Evolutionary conservation across 2,797 vertebrate genomes (phyloP).

Genomic region (Esox lucius): DNA sequence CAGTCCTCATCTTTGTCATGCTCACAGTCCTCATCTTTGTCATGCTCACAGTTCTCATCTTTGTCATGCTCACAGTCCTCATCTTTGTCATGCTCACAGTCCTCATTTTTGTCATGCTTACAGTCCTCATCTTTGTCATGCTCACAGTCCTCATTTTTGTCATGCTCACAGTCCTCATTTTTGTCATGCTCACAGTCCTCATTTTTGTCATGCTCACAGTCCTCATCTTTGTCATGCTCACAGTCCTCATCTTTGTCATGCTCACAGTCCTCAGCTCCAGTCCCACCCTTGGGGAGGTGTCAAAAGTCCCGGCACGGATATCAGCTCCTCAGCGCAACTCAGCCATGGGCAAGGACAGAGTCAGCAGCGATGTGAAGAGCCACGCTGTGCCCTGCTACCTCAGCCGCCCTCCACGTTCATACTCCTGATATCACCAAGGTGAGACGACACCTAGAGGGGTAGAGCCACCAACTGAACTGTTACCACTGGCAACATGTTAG

Average conservation of each 20-base stretch:
- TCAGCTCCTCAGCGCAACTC: not conserved
- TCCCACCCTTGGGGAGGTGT: constrained; percentile 17
- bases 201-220: too few species aligned
- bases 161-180: too few species aligned
- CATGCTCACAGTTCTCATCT: too few species aligned
- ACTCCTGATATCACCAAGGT: not conserved
- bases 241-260: constrained; percentile 1
- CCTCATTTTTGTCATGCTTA: too few species aligned
- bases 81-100: too few species aligned
- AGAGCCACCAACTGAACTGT: not conserved
- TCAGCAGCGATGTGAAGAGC: not conserved
- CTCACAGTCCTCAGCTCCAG: not conserved
- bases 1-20: too few species aligned
- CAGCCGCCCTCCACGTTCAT: not conserved
- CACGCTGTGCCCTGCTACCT: not conserved
- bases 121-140: too few species aligned
- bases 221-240: constrained; percentile 3
- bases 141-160: too few species aligned
- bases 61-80: too few species aligned
- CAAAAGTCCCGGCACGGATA: not conserved
- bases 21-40: too few species aligned
- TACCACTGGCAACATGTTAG: not conserved
- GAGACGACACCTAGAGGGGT: not conserved
- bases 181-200: too few species aligned
- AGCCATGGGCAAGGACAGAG: not conserved